Evolutionary conservation across 2,797 vertebrate genomes (phyloP), one percentile per base, ranked within the genome.

Genomic region (Arremon aurantiirostris): DNA sequence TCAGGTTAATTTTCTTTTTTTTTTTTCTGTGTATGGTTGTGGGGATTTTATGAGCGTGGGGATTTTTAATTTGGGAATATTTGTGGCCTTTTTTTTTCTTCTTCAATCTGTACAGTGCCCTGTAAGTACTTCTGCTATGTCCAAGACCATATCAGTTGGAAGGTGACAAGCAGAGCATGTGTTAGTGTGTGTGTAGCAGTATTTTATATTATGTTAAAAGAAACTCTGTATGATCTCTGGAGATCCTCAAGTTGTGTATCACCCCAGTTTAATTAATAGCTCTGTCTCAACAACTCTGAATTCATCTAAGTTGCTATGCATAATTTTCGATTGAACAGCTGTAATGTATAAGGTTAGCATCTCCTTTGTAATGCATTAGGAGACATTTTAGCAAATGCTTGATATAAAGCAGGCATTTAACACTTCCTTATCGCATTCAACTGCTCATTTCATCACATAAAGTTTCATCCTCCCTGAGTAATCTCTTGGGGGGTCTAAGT

Each of bases 401-500:
- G 14, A 46, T 95, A 81, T 22, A 42, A 89, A 92, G 81, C 49
- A 91, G 60, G 79, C 94, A 73, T 97, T 97, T 95, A 95, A 96
- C 59, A 57, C 81, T 93, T 93, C 65, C 77, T 95, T 96, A 96
- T 86, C 60, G 1, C 80, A 88, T 91, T 90, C 11, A 2, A 16
- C 80, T 96, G 85, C 8, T 92, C 84, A 95, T 97, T 97, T 97
- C 93, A 96, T 96, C 96, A 80, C 77, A 60, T 88, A 63, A 94
- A 95, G 89, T 96, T 95, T 96, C 86, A 95, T 96, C 91, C 76
- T 95, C 93, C 37, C 88, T 93, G 90, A 97, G 92, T 82, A 92
- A 96, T 97, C 96, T 95, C 97, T 89, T 39, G 96, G 83, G 95
- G 59, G 46, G 19, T 68, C 90, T 93, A 89, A 97, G 61, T 73